These are phyloP conservation scores for Mesorhabditis sp. DNA, from an alignment of 2,888 invertebrate species.

Conservation along the genomic window DNA sequence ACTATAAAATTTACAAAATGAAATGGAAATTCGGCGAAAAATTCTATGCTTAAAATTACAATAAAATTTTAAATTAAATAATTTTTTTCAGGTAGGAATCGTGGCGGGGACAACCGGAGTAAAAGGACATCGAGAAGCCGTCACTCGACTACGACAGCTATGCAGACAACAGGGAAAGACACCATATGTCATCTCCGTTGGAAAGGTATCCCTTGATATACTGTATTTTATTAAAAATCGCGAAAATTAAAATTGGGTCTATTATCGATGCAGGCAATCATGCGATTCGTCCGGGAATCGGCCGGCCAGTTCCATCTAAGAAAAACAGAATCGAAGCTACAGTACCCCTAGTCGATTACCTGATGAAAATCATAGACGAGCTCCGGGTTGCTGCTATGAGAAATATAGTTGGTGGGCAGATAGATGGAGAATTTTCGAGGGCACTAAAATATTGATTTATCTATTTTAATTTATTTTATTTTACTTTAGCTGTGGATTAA, in stretches of 20 bases:
- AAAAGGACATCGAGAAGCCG: conserved; percentile 63
- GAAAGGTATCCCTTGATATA: too few relatives aligned
- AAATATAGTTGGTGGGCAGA: neutral
- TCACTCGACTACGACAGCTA: conserved; percentile 59
- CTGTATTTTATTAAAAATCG: neutral
- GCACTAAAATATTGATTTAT: neutral
- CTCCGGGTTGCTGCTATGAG: neutral
- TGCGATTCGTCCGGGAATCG: neutral
- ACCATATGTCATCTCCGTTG: conserved; percentile 84
- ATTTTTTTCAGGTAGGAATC: conserved; percentile 67
- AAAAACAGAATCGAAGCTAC: neutral
- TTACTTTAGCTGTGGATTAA: too few relatives aligned
- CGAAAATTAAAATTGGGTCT: neutral
- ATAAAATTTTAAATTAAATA: neutral
- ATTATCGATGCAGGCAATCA: neutral
- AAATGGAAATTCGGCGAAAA: neutral
- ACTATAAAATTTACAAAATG: too few relatives aligned
- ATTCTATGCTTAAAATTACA: too few relatives aligned
- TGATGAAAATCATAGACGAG: neutral
- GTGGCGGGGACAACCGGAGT: conserved; percentile 86
- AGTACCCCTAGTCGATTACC: neutral
- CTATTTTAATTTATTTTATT: too few relatives aligned
- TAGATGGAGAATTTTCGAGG: neutral
- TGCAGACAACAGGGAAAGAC: conserved; percentile 77
- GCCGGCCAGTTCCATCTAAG: neutral